These are phyloP conservation scores for Amphiura filiformis DNA, from an alignment of 35 echinoderm and acorn worm genomes.

Conservation along the genomic window DNA sequence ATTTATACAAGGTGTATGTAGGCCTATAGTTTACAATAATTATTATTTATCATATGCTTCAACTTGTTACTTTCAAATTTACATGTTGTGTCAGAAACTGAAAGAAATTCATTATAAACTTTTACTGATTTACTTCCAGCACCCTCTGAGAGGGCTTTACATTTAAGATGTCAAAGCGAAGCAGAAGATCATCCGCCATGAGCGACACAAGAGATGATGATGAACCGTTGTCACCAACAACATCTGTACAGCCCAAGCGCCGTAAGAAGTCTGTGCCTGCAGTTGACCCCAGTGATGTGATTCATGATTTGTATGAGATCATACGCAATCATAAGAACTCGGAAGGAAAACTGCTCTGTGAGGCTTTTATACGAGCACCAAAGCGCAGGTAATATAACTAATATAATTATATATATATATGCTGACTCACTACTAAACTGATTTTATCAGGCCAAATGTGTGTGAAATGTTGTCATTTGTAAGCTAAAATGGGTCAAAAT, in stretches of 20 bases:
- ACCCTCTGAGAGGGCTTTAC: neutral
- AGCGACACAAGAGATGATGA: neutral
- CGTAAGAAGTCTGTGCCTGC: neutral
- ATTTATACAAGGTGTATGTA: no score
- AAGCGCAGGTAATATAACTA: slow-evolving; percentile 76
- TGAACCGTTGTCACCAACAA: neutral
- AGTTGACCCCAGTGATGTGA: slow-evolving; percentile 22
- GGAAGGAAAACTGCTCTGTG: slow-evolving; percentile 75
- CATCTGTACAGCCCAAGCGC: neutral
- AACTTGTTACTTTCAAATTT: no score
- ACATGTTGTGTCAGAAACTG: no score
- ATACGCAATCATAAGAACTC: slow-evolving; percentile 84
- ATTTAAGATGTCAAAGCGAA: neutral
- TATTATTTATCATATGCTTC: no score
- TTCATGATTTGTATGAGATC: slow-evolving; percentile 88
- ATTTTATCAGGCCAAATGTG: neutral
- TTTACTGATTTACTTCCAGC: no score
- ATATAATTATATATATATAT: no score
- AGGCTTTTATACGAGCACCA: slow-evolving; percentile 77
- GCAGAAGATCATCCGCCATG: neutral
- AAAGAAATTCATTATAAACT: no score
- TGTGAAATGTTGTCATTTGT: no score
- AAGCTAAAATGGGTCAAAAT: no score
- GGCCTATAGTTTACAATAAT: no score
- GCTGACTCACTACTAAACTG: neutral